Evolutionary conservation across 2,888 invertebrate genomes (phyloP).

Genomic region (Melieria picta): DNA sequence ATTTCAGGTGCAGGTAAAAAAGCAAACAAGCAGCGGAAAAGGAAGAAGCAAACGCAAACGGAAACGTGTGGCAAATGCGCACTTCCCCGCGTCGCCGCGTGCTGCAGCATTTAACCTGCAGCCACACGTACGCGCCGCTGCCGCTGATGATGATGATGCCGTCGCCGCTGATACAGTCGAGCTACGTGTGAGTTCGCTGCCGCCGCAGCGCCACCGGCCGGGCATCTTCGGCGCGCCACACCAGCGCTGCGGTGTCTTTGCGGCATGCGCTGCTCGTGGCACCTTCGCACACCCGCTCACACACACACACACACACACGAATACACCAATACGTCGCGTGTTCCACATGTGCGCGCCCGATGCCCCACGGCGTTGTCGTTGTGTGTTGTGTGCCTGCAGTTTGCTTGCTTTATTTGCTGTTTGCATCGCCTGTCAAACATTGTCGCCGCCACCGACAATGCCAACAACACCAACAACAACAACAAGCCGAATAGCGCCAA

Average conservation of each 20-base stretch:
- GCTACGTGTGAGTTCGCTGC: neutral
- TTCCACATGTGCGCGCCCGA: neutral
- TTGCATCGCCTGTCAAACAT: neutral
- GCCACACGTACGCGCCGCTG: neutral
- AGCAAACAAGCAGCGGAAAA: neutral
- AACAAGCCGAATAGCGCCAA: constrained; percentile 7
- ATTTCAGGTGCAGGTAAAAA: neutral
- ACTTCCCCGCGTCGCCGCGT: constrained; percentile 14
- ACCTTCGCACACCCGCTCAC: neutral
- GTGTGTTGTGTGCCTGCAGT: too few relatives aligned
- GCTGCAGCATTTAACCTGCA: neutral
- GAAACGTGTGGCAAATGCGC: constrained; percentile 27
- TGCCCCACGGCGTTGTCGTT: too few relatives aligned
- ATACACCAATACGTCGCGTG: neutral
- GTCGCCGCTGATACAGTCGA: too few relatives aligned
- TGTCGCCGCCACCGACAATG: neutral
- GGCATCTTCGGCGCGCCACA: neutral
- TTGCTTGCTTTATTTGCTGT: too few relatives aligned
- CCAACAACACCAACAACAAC: neutral
- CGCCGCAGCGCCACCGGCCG: neutral
- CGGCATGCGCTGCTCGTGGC: neutral
- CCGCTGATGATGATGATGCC: too few relatives aligned
- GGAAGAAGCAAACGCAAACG: constrained; percentile 3
- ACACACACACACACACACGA: neutral
- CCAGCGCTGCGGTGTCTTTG: too few relatives aligned